A percentile compares a stretch with the other conserved stretches of the same genome.
phyloP scores from a whole-genome alignment of 1,140 invertebrate genomes.

The Nebria ingens region DNA sequence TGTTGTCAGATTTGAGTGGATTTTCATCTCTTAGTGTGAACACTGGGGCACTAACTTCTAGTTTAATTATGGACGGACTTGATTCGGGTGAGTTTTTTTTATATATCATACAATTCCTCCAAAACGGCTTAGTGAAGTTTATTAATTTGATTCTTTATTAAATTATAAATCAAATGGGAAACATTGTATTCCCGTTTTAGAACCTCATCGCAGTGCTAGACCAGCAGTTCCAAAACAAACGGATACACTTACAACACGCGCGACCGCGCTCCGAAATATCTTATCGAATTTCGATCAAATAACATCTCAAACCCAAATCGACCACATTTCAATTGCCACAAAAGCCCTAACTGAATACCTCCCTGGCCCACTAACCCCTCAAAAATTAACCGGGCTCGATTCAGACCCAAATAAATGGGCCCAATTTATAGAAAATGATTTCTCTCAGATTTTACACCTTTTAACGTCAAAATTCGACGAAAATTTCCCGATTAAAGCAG shows the following conservation, averaged over 20 bases:
- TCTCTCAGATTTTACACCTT: conserved; percentile 35
- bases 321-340: conserved; percentile 21
- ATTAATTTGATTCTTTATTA: not conserved
- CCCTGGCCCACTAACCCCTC: conserved; percentile 50
- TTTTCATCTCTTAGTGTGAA: conserved; percentile 32
- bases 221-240: too few species aligned
- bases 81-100: conserved; percentile 27
- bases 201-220: conserved; percentile 18
- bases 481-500: conserved; percentile 38
- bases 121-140: conserved; percentile 7
- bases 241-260: too few species aligned
- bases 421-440: conserved; percentile 32
- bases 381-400: conserved; percentile 44
- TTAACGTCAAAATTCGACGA: conserved; percentile 39
- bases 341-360: conserved; percentile 31
- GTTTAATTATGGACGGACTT: conserved; percentile 19
- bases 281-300: conserved; percentile 33
- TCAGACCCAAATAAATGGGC: conserved; percentile 26
- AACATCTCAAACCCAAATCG: conserved; percentile 35
- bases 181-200: conserved; percentile 27
- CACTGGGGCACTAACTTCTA: conserved; percentile 15
- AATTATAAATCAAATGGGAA: conserved; percentile 22
- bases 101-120: not conserved
- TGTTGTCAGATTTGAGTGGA: conserved; percentile 43
- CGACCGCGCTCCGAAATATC: conserved; percentile 15